Conservation (phyloP, 2,888 invertebrate species). For the Gastracanthus pulcherrimus region DNA sequence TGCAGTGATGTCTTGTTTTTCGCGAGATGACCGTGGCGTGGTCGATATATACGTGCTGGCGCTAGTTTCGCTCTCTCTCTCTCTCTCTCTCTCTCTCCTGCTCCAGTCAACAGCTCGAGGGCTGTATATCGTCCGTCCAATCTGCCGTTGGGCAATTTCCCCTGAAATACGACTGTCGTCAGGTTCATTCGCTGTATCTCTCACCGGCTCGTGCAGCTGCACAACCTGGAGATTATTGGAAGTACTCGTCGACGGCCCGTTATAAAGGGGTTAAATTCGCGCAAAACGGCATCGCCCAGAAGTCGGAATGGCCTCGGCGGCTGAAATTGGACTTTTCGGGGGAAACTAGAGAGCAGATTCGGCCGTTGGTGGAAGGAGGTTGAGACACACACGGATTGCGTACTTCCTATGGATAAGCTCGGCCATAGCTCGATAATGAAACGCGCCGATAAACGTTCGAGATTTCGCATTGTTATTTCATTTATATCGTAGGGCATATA, state of each 20-base stretch:
- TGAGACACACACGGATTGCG: too few species aligned
- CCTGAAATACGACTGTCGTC: constrained; percentile 77
- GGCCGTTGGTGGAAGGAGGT: background rate
- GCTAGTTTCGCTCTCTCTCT: background rate
- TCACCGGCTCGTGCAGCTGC: constrained; percentile 31
- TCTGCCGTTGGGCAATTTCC: constrained; percentile 76
- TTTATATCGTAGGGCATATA: background rate
- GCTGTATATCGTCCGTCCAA: constrained; percentile 77
- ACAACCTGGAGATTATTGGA: constrained; percentile 68
- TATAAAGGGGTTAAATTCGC: constrained; percentile 70
- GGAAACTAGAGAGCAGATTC: background rate
- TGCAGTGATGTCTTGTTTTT: constrained; percentile 34
- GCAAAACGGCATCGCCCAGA: constrained; percentile 47
- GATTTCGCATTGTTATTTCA: constrained; percentile 37
- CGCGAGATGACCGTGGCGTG: constrained; percentile 51
- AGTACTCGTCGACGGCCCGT: constrained; percentile 60
- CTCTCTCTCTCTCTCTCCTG: background rate
- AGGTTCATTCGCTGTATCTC: constrained; percentile 65
- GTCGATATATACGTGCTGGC: constrained; percentile 62
- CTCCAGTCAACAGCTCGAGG: background rate
- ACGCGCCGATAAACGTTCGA: constrained; percentile 57
- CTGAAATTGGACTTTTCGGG: constrained; percentile 31
- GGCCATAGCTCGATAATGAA: constrained; percentile 58
- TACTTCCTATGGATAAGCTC: constrained; percentile 46
- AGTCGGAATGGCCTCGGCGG: constrained; percentile 17